A percentile compares a stretch with the other conserved stretches of the same genome.
These are phyloP conservation scores for Microcaecilia unicolor DNA, from an alignment of 2,797 vertebrate genomes.

Conservation along the genomic window DNA sequence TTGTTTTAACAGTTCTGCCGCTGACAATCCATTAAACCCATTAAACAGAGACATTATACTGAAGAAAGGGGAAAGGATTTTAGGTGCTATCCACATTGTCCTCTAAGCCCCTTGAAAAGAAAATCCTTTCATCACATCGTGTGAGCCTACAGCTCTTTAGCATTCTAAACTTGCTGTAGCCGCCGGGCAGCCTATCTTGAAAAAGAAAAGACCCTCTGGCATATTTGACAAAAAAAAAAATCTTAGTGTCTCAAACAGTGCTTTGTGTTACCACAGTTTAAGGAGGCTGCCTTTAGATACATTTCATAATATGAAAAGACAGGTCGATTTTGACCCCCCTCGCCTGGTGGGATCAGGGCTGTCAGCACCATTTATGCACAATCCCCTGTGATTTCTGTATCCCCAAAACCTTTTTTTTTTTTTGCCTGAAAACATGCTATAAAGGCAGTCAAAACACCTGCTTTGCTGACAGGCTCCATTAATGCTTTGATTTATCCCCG, in stretches of 20 bases:
- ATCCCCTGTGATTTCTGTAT: slow-evolving; percentile 57
- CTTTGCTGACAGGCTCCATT: slow-evolving; percentile 60
- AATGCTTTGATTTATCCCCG: slow-evolving; percentile 59
- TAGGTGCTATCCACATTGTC: slow-evolving; percentile 19
- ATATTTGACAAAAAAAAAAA: slow-evolving; percentile 35
- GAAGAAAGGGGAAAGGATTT: slow-evolving; percentile 11
- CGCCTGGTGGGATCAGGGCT: slow-evolving; percentile 52
- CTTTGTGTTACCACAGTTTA: slow-evolving; percentile 33
- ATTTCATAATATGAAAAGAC: slow-evolving; percentile 63
- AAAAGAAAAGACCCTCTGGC: slow-evolving; percentile 40
- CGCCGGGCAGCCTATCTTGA: slow-evolving; percentile 46
- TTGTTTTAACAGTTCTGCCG: too few species aligned
- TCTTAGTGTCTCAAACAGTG: slow-evolving; percentile 25
- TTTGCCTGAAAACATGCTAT: slow-evolving; percentile 65
- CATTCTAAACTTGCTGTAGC: slow-evolving; percentile 48
- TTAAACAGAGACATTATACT: slow-evolving; percentile 13
- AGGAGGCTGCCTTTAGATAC: slow-evolving; percentile 43
- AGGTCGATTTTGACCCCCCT: slow-evolving; percentile 50
- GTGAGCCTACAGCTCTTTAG: slow-evolving; percentile 42
- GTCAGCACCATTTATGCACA: slow-evolving; percentile 61
- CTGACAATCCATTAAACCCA: neutral
- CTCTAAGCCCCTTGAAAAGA: slow-evolving; percentile 36
- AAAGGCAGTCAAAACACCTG: slow-evolving; percentile 63
- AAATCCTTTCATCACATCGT: slow-evolving; percentile 52
- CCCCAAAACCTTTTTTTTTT: slow-evolving; percentile 31